A percentile compares a stretch with the other conserved stretches of the same genome.
phyloP scores from a whole-genome alignment of 2,113 vertebrate genomes.

The Opisthocomus hoazin region DNA sequence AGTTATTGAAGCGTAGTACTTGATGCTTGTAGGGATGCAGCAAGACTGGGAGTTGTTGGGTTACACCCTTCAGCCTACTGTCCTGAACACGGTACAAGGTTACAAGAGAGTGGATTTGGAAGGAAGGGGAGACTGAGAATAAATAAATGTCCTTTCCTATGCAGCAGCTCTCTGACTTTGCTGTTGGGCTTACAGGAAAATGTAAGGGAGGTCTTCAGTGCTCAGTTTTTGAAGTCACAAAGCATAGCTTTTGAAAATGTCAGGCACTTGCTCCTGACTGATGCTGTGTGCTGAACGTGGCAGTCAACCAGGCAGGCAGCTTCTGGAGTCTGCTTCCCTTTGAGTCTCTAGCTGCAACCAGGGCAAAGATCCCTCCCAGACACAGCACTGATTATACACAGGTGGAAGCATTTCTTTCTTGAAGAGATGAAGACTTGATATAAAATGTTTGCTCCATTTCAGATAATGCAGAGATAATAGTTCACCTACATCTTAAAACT shows the following conservation, averaged over 20 bases:
- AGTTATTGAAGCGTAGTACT: background rate
- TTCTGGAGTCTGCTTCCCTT: background rate
- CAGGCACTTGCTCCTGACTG: background rate
- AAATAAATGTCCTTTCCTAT: background rate
- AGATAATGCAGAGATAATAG: background rate
- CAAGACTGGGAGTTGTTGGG: background rate
- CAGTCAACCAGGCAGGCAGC: background rate
- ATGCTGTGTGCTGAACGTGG: background rate
- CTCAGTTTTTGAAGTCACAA: background rate
- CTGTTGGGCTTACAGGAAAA: background rate
- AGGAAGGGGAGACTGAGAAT: background rate
- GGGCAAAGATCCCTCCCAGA: background rate
- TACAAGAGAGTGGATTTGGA: background rate
- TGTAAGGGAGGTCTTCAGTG: background rate
- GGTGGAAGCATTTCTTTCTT: background rate
- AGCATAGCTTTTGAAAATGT: background rate
- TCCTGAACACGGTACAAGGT: background rate
- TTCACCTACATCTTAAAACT: background rate
- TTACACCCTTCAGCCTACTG: background rate
- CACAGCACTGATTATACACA: background rate
- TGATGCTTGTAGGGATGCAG: background rate
- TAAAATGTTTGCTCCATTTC: background rate
- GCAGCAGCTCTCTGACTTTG: background rate
- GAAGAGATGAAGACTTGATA: background rate
- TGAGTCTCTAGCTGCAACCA: background rate